Conservation (phyloP, 2,113 vertebrate genomes). For the Chitala chitala region DNA sequence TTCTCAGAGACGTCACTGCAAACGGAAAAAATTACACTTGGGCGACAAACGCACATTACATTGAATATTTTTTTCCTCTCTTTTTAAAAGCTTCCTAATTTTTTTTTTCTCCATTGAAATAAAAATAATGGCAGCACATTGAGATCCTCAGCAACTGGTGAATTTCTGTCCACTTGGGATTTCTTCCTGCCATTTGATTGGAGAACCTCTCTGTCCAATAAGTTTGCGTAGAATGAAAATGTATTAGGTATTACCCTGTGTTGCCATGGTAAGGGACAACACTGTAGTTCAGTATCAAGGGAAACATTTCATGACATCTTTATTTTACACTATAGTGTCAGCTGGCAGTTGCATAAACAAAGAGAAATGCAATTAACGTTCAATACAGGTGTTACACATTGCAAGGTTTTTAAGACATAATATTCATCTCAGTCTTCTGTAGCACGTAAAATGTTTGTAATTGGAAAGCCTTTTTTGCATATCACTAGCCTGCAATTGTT, state of each 20-base stretch:
- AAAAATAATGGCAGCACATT: background rate
- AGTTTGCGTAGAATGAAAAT: constrained; percentile 11
- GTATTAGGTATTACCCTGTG: constrained; percentile 1
- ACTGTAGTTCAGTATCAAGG: background rate
- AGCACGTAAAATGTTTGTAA: too few species aligned
- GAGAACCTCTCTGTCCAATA: constrained; percentile 9
- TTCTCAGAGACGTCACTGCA: too few species aligned
- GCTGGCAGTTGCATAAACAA: too few species aligned
- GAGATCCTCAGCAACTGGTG: background rate
- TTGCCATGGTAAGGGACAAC: constrained; percentile 15
- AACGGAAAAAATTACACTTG: too few species aligned
- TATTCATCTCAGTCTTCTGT: too few species aligned
- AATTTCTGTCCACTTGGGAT: constrained; percentile 1
- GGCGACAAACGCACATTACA: too few species aligned
- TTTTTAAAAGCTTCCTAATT: background rate
- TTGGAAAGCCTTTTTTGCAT: too few species aligned
- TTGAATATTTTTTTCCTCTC: background rate
- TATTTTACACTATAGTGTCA: too few species aligned
- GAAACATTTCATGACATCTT: background rate
- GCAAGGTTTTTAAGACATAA: too few species aligned
- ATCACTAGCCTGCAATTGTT: too few species aligned
- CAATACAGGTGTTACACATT: too few species aligned
- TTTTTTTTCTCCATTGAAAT: background rate
- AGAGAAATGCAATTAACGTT: too few species aligned
- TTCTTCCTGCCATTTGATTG: background rate